Evolutionary conservation across 2,113 vertebrate genomes (phyloP), one percentile per base, ranked within the genome.

Genomic region (Nanorana parkeri): DNA sequence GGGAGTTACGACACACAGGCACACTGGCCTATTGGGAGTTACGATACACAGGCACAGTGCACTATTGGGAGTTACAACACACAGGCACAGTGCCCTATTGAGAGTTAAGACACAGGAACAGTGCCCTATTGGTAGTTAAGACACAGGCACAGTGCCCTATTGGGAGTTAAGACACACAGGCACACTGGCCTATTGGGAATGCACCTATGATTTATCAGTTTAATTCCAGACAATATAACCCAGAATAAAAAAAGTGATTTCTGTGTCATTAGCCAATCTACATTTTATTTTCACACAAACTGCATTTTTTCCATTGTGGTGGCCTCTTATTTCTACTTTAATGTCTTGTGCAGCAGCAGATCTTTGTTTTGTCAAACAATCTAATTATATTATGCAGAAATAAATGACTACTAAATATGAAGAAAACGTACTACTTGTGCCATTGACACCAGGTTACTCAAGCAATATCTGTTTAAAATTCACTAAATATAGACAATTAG

Each of bases 151-250:
- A 15, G 5, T 26, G 58, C 63, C n/a, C n/a, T n/a, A n/a, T n/a
- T n/a, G n/a, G n/a, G n/a, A n/a, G n/a, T n/a, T n/a, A n/a, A n/a
- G n/a, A n/a, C n/a, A n/a, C n/a, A n/a, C n/a, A n/a, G n/a, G n/a
- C 32, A 36, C 5, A 4, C 32, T 36, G 32, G 5, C 32, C 17
- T 24, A 68, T 60, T 52, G 15, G 68, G 54, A 24, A 16, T 7
- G 28, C 29, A 3, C 55, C 55, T 60, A 75, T 58, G n/a, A 19
- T 75, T 75, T 75, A 75, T 75, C 13, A 8, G 58, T 68, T 79
- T 79, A 79, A 52, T 79, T 68, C 65, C 52, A 79, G 51, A 56
- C 61, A 32, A 78, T 78, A 68, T 68, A 78, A 78, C 77, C 64
- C 71, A 74, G 55, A 75, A 61, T 79, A 52, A 41, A n/a, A n/a